Base-by-base conservation (phyloP, 2,888 invertebrate species). In the Dryocosmus kuriphilus region DNA sequence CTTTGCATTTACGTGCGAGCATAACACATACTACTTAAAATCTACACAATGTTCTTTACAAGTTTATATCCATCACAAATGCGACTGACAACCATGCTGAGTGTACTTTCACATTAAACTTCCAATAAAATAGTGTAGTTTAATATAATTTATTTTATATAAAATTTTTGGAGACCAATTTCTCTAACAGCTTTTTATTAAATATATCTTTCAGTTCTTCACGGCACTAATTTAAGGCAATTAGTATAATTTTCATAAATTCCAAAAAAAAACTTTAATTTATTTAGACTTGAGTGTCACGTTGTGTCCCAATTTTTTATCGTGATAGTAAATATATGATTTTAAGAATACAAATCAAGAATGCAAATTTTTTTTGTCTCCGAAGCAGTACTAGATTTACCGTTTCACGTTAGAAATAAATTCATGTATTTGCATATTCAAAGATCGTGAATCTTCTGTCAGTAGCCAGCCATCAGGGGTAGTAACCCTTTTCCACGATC, bases 401-500 rank as follows among this genome's bases (percentile, higher is more conserved):
- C 85, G 85, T 82, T 83, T 63, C 82, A 85, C 88, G 86, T 87
- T 85, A 87, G 85, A n/a, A n/a, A n/a, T n/a, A 84, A 85, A 85
- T 85, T 82, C 84, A 80, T 80, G 83, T 76, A 86, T 88, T 87
- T 88, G 87, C 88, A 88, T 89, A 89, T 89, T 88, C 88, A 87
- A 86, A 86, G 85, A 85, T 82, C 83, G 86, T 86, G 86, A 86
- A 88, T 88, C 86, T 86, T 85, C 83, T n/a, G n/a, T 80, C 81
- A 85, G 81, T 80, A 83, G 82, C 76, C 79, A 80, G 79, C 78
- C 77, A 80, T 78, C 79, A 76, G 78, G 82, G 81, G 83, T 85
- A 82, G 82, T 84, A n/a, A n/a, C n/a, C n/a, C n/a, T n/a, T n/a
- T n/a, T n/a, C n/a, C n/a, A n/a, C n/a, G n/a, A n/a, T n/a, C n/a